Percentiles rank a stretch among this genome's conserved stretches.
phyloP scores from a whole-genome alignment of 2,888 invertebrate genomes.

The Taphrorychus bicolor region DNA sequence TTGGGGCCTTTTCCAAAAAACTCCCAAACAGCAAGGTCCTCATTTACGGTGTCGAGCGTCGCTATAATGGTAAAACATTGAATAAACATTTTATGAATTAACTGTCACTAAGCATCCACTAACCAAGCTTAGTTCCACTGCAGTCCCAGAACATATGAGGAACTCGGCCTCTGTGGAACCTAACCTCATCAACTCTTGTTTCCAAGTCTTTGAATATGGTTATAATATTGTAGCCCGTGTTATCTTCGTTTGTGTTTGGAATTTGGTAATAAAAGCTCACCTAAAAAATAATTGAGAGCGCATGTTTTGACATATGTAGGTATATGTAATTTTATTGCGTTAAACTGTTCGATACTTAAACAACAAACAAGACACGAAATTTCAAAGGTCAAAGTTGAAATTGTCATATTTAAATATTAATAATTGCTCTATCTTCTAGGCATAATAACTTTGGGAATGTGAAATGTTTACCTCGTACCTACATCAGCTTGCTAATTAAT shows the following conservation, averaged over 20 bases:
- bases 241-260: conserved; percentile 5
- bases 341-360: no score
- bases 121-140: conserved; percentile 49
- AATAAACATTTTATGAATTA: not conserved
- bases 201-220: conserved; percentile 44
- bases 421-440: no score
- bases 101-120: conserved; percentile 28
- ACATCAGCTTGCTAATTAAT: no score
- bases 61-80: conserved; percentile 44
- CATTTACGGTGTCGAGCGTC: conserved; percentile 58
- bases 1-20: conserved; percentile 50
- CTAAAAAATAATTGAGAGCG: conserved; percentile 11
- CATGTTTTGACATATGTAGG: not conserved
- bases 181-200: conserved; percentile 44
- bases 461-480: no score
- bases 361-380: no score
- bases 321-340: no score
- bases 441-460: no score
- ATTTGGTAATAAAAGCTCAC: conserved; percentile 33
- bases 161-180: conserved; percentile 43
- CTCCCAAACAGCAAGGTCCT: conserved; percentile 59
- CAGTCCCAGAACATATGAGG: conserved; percentile 46
- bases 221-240: conserved; percentile 35
- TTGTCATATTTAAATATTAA: no score
- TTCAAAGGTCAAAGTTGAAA: no score